Base-by-base conservation (phyloP, 2,797 vertebrate species). In the Chloroceryle inda region DNA sequence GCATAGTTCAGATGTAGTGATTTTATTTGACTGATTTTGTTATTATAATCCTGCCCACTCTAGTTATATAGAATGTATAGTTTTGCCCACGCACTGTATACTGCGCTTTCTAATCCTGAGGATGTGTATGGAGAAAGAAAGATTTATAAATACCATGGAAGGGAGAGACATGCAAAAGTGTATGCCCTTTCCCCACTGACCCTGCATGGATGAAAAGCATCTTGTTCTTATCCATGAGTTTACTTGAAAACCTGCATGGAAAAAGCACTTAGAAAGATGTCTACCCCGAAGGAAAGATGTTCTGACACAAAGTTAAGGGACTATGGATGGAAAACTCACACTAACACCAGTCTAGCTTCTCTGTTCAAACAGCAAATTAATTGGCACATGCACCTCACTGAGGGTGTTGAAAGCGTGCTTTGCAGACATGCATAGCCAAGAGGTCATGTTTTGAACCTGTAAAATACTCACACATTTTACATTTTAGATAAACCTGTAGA, bases 391-490 rank as follows among this genome's bases (percentile, higher is more conserved):
- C 11, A n/a, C 5, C 13, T 82, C 49, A 61, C 84, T 49, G 38
- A 82, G 58, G 29, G 74, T 56, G 26, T 29, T 16, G 35, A n/a
- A 17, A 52, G 38, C 11, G 21, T 6, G 11, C 20, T 64, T 19
- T 49, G 67, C 58, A 93, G 49, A 83, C 64, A 38, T 24, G 12
- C 29, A 78, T 3, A 2, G 45, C n/a, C 26, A 79, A 49, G 68
- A 47, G 38, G 62, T 74, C 72, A 64, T 0, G 0, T 55, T 85
- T 80, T 33, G 83, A 81, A 31, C 74, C 37, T 92, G 73, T 61
- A 94, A 92, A 93, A 95, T 90, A 96, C 31, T 95, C 77, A 94
- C 76, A 83, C 67, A 11, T 81, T 75, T 94, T 85, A 81, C 61
- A 69, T 93, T 94, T 89, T 84, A 95, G 96, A 91, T 81, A 90